Base-by-base conservation (phyloP, 2,888 invertebrate species). In the Clivina fossor region DNA sequence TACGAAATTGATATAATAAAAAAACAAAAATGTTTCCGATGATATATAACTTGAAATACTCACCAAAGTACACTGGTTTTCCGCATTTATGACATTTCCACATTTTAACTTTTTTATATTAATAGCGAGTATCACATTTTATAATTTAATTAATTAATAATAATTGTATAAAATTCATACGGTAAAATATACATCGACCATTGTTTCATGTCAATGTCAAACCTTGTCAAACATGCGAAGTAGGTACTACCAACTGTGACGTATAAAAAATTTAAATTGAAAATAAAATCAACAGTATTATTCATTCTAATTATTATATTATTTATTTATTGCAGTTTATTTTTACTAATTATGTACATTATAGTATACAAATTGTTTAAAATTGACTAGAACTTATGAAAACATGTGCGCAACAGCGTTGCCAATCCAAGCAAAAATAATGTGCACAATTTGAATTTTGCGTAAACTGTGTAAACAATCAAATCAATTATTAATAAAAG, bases 21-120 rank as follows among this genome's bases (percentile, higher is more conserved):
- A 51, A 54, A 59, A 51, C 46, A 35, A 48, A 59, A 40, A 54
- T 35, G 41, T 56, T 43, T 32, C 41, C 26, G 28, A 40, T 38
- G 11, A 20, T 37, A 33, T 40, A 20, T 41, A 59, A 49, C 26
- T 44, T 58, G 41, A 60, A 57, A 49, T 59, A 69, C 76, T 75
- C 76, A 88, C 88, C 88, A 71, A 88, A 88, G 75, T 82, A 88
- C 62, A 88, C 88, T 57, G 88, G 88, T 75, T 88, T 88, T 64
- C 85, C 85, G 73, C 88, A 88, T 75, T 87, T 88, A 74, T 87
- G 86, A 75, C 88, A 88, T 80, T 85, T 86, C 88, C 87, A 88
- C 88, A 88, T 88, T 49, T 41, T 53, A 28, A 38, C 13, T 9
- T 9, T 40, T 49, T 38, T 30, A 48, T 32, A 18, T 40, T 26